Evolutionary conservation across 2,113 vertebrate genomes (phyloP), one percentile per base, ranked within the genome.

Genomic region (Oreochromis tanganicae): DNA sequence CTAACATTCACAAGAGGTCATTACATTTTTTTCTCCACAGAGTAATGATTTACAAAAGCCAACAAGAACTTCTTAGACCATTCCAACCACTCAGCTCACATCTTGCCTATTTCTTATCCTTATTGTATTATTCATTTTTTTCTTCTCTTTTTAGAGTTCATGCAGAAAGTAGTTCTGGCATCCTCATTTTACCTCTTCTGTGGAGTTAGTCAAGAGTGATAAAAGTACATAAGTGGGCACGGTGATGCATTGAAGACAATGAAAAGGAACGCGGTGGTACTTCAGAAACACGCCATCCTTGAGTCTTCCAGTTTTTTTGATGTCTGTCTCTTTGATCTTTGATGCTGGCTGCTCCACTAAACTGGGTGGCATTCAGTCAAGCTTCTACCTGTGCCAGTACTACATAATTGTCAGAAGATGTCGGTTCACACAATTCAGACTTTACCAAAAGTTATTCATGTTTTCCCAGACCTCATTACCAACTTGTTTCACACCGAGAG

Each of bases 251-350:
- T 34, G 66, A 83, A 90, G 63, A 90, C 91, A 89, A 90, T 82
- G 73, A 83, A 52, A 57, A 82, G 34, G 19, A 71, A 55, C 5
- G 14, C 3, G 32, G 9, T n/a, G 66, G 32, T 80, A 86, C 73
- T 87, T 83, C 80, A 85, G 80, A 87, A 79, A 85, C 27, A 43
- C 54, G 27, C 57, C 57, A 36, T 85, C 73, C 56, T 59, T 21
- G 66, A 84, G 61, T 85, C 78, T 90, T 89, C 73, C 54, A 84
- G 73, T 29, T 48, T 90, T 90, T 91, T 88, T 90, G 79, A 92
- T 89, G 89, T 90, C 56, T 73, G 50, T 41, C 46, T 88, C 88
- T 91, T 93, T 92, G 88, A 94, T 91, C 92, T 90, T 21, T 48
- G 59, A 32, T 83, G 57, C 85, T 87, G 80, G 84, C 84, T 87